Evolutionary conservation across 2,113 vertebrate genomes (phyloP), one percentile per base, ranked within the genome.

Genomic region (Gallinago media): DNA sequence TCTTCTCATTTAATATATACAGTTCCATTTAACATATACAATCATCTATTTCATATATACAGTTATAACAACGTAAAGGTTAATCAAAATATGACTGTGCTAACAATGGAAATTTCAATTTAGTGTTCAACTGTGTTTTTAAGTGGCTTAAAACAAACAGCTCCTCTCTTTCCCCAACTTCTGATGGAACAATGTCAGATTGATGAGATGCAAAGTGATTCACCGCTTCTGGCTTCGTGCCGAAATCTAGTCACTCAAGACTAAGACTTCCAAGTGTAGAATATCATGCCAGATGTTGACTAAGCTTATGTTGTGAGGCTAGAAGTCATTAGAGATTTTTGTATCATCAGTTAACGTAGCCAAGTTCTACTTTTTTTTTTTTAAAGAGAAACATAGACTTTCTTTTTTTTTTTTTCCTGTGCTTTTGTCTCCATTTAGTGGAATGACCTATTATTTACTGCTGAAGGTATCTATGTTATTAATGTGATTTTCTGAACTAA

Each of bases 241-340:
- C 72, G 85, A 85, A 93, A 92, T 80, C 32, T 85, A 93, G 87
- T 95, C 93, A 96, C 86, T 96, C 88, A 96, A 96, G 92, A 92
- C 40, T 79, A 95, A 91, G 59, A 49, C 54, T 93, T 97, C 52
- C n/a, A 58, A 92, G 42, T 85, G 85, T 89, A 85, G 91, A 95
- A 91, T 92, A 92, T 59, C 38, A 32, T 92, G 54, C 83, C 83
- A 95, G 80, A 95, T 97, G 93, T 96, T 98, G 93, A 97, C 72
- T 96, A 96, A 96, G 49, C 66, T 75, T 93, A 81, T 94, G 44
- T 71, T 96, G 78, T 89, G 80, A 93, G 73, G 36, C 46, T 96
- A 80, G 59, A 93, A 92, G 47, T 72, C 62, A 92, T 87, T 68
- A 52, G 56, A 92, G 55, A 92, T 95, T 95, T 95, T 95, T 17